Percentiles rank a stretch among this genome's conserved stretches.
These are phyloP conservation scores for Harpegnathos saltator DNA, from an alignment of 1,140 invertebrate species.

Conservation along the genomic window DNA sequence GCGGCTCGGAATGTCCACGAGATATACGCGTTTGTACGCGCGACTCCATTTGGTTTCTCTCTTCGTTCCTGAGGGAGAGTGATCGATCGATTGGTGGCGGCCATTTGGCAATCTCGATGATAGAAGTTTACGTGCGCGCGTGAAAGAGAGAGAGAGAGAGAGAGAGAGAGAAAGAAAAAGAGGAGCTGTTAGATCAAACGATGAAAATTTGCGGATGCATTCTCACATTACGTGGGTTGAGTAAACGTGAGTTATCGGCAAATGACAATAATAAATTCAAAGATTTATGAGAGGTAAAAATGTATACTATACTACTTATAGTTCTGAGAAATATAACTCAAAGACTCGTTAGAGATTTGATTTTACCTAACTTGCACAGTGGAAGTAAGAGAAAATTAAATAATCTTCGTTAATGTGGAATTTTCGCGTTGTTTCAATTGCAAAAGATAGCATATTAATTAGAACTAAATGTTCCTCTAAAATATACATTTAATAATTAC, in stretches of 20 bases:
- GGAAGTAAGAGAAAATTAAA: no score
- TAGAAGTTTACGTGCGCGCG: background rate
- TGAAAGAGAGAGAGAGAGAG: no score
- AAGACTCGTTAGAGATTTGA: no score
- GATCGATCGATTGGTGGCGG: background rate
- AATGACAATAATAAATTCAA: background rate
- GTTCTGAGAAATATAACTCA: no score
- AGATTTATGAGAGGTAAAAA: background rate
- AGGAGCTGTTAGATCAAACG: background rate
- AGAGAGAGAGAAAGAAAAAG: no score
- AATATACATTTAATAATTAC: no score
- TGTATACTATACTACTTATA: no score
- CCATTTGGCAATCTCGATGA: background rate
- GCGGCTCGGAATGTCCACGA: conserved; percentile 25
- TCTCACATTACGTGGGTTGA: background rate
- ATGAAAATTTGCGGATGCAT: background rate
- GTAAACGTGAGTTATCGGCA: background rate
- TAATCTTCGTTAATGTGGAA: no score
- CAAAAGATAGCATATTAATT: no score
- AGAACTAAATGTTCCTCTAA: no score
- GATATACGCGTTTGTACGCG: conserved; percentile 3
- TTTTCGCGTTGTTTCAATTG: no score
- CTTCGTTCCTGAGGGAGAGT: background rate
- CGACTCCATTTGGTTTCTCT: background rate
- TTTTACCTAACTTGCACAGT: no score